Evolutionary conservation across 1,140 invertebrate species (phyloP), one percentile per base, ranked within the genome.

Genomic region (Pseudomyrmex cubaensis): DNA sequence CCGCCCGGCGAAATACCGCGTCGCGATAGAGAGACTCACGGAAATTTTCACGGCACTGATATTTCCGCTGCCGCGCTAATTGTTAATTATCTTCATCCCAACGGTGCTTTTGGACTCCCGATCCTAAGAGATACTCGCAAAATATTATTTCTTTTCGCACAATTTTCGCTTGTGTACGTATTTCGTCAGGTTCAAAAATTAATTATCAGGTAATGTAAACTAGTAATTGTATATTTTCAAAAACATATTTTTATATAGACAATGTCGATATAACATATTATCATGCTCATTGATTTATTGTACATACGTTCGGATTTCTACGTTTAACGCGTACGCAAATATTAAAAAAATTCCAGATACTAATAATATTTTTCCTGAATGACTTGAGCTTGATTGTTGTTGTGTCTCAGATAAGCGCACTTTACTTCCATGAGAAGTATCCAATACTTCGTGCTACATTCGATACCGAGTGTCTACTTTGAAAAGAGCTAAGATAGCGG

Each of bases 401-500:
- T 46, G 15, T 22, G 9, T 62, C 5, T 48, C 59, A 25, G 17
- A 48, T 59, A 46, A 46, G n/a, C 35, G 20, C 20, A 56, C 9
- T 22, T 44, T 15, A n/a, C 15, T 2, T 73, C 35, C 20, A 12
- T 17, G 67, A 22, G 13, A 35, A 7, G 35, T 35, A 74, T 13
- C 48, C 7, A 1, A 64, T 48, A 75, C 15, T 15, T 62, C 15
- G 9, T 12, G 7, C 13, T 8, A n/a, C 17, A 63, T 63, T 75
- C 25, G 25, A 25, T 25, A 35, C 35, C 35, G 35, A 35, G 35
- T 0, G 5, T 35, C 35, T 35, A 35, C 35, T 35, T 35, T 74
- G 83, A 76, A 63, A 66, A 63, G 2, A 25, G 15, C 70, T 72
- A 89, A 91, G 87, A 92, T 91, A 92, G 88, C 76, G 70, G 83